Conservation (phyloP, 2,888 invertebrate genomes). For the Hyposoter didymator region DNA sequence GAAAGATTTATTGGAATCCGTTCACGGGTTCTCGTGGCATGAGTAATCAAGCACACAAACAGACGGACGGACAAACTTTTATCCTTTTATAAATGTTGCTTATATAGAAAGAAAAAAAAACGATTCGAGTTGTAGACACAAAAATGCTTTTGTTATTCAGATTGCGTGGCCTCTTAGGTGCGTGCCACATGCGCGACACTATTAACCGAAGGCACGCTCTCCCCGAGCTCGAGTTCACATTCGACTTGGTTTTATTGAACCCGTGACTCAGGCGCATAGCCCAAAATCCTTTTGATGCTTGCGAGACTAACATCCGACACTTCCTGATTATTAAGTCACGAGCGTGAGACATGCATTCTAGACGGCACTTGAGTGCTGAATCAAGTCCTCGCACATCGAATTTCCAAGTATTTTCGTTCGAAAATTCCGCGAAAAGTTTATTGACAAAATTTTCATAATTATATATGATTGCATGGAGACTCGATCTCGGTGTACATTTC, state of each 20-base stretch:
- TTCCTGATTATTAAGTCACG: slow-evolving; percentile 45
- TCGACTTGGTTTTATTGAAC: slow-evolving; percentile 52
- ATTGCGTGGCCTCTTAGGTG: slow-evolving; percentile 60
- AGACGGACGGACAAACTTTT: not conserved
- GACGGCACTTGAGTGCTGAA: not conserved
- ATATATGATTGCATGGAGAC: not conserved
- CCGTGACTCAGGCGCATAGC: slow-evolving; percentile 61
- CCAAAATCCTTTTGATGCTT: slow-evolving; percentile 51
- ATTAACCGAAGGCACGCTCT: slow-evolving; percentile 51
- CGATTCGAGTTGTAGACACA: slow-evolving; percentile 1
- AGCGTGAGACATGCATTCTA: not conserved
- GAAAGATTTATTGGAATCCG: slow-evolving; percentile 9
- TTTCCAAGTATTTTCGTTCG: not conserved
- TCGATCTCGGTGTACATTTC: not conserved
- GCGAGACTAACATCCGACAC: not conserved
- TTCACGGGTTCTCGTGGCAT: not conserved
- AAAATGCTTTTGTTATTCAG: slow-evolving; percentile 58
- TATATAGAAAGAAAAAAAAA: not conserved
- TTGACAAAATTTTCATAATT: slow-evolving; percentile 1
- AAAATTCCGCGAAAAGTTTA: not conserved
- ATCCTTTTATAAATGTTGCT: not conserved
- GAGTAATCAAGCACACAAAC: not conserved
- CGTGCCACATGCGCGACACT: slow-evolving; percentile 63
- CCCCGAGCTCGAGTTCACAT: slow-evolving; percentile 43
- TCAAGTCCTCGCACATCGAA: not conserved